phyloP scores from a whole-genome alignment of 2,113 vertebrate species.

The Gavia stellata region DNA sequence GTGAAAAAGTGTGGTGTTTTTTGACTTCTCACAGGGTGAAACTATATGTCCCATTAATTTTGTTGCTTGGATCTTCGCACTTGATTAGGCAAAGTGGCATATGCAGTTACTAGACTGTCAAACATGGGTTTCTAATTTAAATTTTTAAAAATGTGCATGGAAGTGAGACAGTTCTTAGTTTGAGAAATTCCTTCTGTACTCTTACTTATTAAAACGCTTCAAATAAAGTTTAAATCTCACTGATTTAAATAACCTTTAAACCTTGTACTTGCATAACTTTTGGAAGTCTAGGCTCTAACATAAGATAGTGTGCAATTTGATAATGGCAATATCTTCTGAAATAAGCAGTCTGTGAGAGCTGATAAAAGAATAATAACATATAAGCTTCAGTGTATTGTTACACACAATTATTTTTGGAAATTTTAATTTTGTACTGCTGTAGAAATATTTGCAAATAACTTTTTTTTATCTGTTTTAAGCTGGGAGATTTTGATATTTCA shows the following conservation, averaged over 20 bases:
- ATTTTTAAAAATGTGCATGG: not conserved
- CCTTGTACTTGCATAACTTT: not conserved
- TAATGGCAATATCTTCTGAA: not conserved
- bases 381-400: not conserved
- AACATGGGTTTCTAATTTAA: not conserved
- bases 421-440: not conserved
- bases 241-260: not conserved
- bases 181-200: not conserved
- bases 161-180: not conserved
- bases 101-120: not conserved
- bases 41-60: not conserved
- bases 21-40: not conserved
- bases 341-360: not conserved
- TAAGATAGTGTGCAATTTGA: not conserved
- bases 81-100: not conserved
- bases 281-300: not conserved
- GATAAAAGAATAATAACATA: not conserved
- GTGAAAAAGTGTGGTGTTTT: not conserved
- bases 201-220: not conserved
- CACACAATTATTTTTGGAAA: not conserved
- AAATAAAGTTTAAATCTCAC: not conserved
- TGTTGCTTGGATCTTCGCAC: not conserved
- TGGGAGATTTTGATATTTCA: constrained; percentile 82
- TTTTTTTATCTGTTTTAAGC: constrained; percentile 67
- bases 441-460: not conserved